Conservation (phyloP, 2,113 vertebrate genomes). For the Oreocharis arfaki region DNA sequence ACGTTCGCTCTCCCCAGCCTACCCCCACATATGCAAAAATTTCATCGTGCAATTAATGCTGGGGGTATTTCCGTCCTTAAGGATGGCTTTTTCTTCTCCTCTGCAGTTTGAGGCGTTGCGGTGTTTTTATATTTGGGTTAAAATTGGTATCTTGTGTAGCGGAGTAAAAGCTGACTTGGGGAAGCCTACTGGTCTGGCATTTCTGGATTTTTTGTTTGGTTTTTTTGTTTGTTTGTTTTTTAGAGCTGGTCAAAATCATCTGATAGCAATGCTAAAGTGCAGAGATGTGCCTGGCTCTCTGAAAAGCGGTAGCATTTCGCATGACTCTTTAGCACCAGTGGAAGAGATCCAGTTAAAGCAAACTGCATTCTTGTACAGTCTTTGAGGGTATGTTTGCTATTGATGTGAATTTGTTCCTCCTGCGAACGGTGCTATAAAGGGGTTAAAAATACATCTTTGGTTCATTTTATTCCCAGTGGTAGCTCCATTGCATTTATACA, state of each 20-base stretch:
- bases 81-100: background rate
- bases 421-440: background rate
- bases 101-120: background rate
- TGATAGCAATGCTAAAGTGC: background rate
- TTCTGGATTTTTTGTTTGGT: background rate
- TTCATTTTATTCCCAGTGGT: conserved; percentile 54
- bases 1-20: background rate
- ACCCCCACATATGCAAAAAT: background rate
- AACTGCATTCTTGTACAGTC: background rate
- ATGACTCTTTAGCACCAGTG: background rate
- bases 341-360: background rate
- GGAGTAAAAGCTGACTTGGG: background rate
- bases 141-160: background rate
- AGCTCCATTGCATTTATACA: conserved; percentile 45
- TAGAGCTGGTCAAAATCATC: background rate
- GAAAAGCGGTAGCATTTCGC: background rate
- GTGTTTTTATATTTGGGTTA: background rate
- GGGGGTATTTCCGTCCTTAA: background rate
- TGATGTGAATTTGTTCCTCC: background rate
- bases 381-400: background rate
- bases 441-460: conserved; percentile 57
- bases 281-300: background rate
- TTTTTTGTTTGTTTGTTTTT: background rate
- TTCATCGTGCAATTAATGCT: background rate
- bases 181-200: background rate